These are phyloP conservation scores for Thomomys bottae DNA, from an alignment of 2,113 vertebrate genomes.

Conservation along the genomic window DNA sequence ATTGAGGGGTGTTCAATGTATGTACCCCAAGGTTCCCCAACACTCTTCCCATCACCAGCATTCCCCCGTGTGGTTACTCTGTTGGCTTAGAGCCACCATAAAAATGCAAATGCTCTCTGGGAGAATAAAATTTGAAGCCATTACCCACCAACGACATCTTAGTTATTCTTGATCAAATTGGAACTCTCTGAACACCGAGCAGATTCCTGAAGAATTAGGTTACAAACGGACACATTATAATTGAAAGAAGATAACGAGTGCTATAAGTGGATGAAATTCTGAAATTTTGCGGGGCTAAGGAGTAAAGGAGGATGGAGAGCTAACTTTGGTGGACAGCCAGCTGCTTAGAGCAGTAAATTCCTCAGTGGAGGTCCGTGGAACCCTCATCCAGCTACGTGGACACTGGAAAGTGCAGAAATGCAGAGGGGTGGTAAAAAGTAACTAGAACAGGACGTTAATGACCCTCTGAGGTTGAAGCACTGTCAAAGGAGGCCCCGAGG, in stretches of 20 bases:
- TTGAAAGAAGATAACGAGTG: background rate
- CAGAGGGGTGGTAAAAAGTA: background rate
- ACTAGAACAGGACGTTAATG: background rate
- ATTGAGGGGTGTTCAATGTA: background rate
- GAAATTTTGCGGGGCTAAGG: background rate
- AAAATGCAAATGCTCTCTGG: slow-evolving; percentile 66
- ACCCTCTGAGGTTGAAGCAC: background rate
- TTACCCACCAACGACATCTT: slow-evolving; percentile 41
- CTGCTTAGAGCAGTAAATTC: background rate
- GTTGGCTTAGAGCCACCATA: slow-evolving; percentile 59
- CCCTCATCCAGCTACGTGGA: background rate
- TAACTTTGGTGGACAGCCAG: background rate
- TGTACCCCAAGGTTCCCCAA: background rate
- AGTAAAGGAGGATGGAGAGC: background rate
- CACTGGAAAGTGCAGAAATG: background rate
- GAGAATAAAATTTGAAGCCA: slow-evolving; percentile 57
- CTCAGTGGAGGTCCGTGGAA: background rate
- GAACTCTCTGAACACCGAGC: slow-evolving; percentile 18
- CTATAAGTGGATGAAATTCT: background rate
- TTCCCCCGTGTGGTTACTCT: background rate
- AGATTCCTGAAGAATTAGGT: background rate
- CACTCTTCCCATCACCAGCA: background rate
- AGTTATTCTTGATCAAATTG: slow-evolving; percentile 44
- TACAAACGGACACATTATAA: slow-evolving; percentile 19
- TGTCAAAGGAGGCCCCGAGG: background rate